Evolutionary conservation across 1,140 invertebrate species (phyloP), one percentile per base, ranked within the genome.

Genomic region (Ephestia elutella): DNA sequence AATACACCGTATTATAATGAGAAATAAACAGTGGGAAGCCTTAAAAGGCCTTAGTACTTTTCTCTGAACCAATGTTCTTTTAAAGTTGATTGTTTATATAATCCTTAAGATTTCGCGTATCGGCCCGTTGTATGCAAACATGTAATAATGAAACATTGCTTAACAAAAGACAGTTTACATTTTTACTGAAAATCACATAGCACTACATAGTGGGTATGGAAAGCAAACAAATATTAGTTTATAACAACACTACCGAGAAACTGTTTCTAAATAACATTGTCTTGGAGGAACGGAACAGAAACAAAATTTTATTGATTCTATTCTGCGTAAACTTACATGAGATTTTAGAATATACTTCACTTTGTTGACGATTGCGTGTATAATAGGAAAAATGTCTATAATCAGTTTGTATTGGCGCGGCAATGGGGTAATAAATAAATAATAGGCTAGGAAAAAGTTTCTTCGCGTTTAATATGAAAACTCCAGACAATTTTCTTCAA

Each of bases 151-250:
- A 70, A 73, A 78, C 72, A 77, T 62, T 30, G 58, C 60, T 73
- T 75, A 82, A 83, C 82, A 85, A 85, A 32, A 82, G 80, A 74
- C 61, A 73, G 80, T 85, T 82, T 85, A 80, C 73, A 71, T 78
- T 80, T 79, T 74, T 80, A 74, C 75, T 78, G 75, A 82, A 77
- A 78, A 77, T 82, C 69, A 67, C 74, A 77, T 82, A 77, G 71
- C 73, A 71, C 13, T 15, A 68, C 70, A 68, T 65, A 59, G 63
- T 69, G 73, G 68, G 74, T 19, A 74, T 74, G 74, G 76, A 76
- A 81, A 82, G 77, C 81, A 82, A 70, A 75, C 71, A 66, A 67
- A 72, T 71, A 71, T 25, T 50, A 65, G 30, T 73, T 57, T 65
- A 69, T 72, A 11, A 60, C 76, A 80, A 80, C 73, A 81, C 70